phyloP scores from a whole-genome alignment of 1,140 invertebrate species.

The Brachionus plicatilis region DNA sequence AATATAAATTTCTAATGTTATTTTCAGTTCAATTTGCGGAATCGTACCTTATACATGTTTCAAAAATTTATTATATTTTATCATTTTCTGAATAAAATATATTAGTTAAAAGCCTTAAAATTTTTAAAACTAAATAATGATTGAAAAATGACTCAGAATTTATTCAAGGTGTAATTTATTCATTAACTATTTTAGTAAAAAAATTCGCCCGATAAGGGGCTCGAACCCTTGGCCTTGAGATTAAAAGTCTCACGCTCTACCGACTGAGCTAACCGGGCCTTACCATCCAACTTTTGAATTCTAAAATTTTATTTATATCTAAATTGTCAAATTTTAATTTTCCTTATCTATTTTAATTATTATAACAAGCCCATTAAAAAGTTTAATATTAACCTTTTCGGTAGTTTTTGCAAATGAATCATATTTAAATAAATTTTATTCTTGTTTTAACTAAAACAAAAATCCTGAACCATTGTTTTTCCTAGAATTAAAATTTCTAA shows the following conservation, averaged over 20 bases:
- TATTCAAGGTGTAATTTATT: not conserved
- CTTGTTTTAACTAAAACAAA: not conserved
- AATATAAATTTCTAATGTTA: no score
- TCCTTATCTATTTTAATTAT: not conserved
- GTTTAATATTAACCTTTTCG: not conserved
- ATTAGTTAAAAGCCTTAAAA: no score
- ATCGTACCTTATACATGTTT: no score
- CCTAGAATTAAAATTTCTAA: not conserved
- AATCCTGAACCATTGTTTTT: not conserved
- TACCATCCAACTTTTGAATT: not conserved
- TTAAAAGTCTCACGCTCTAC: not conserved
- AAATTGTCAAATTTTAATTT: not conserved
- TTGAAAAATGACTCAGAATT: no score
- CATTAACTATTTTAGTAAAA: not conserved
- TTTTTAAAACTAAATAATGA: no score
- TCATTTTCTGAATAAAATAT: no score
- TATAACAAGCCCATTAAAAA: not conserved
- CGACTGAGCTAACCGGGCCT: constrained; percentile 2
- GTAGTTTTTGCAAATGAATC: not conserved
- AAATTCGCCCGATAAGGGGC: not conserved
- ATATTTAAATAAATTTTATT: not conserved
- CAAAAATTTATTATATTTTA: no score
- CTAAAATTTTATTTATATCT: not conserved
- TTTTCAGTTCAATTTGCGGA: no score
- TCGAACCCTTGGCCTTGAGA: not conserved